Conservation (phyloP, 2,888 invertebrate genomes). For the Chamaedrilus cognettii region DNA sequence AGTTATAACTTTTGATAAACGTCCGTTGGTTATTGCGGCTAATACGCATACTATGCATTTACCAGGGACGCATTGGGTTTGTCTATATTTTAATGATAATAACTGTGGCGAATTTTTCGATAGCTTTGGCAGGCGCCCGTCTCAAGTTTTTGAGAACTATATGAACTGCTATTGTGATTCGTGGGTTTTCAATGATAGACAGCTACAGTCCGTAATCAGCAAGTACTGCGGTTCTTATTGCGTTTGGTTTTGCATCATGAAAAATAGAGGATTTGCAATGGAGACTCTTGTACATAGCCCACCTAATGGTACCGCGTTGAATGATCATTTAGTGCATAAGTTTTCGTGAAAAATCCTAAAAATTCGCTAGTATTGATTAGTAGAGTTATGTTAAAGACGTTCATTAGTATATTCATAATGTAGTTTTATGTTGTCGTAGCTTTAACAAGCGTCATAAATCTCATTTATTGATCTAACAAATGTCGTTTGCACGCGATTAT, state of each 20-base stretch:
- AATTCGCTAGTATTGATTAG: too few relatives aligned
- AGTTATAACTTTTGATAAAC: neutral
- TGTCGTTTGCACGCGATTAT: too few relatives aligned
- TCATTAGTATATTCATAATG: too few relatives aligned
- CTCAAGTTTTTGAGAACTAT: neutral
- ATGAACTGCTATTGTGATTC: neutral
- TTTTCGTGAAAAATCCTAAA: too few relatives aligned
- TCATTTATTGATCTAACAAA: too few relatives aligned
- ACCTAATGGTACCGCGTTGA: neutral
- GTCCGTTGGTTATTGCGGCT: neutral
- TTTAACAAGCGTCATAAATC: too few relatives aligned
- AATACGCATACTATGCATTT: neutral
- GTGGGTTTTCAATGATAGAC: neutral
- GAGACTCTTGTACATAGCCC: too few relatives aligned
- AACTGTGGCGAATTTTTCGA: slow-evolving; percentile 7
- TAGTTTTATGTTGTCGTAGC: too few relatives aligned
- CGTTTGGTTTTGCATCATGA: neutral
- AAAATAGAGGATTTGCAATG: too few relatives aligned
- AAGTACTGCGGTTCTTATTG: neutral
- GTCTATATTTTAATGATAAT: neutral
- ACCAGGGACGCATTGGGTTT: neutral
- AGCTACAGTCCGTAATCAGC: neutral
- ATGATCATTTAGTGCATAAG: neutral
- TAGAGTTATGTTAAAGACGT: too few relatives aligned
- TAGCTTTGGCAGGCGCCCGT: neutral